Evolutionary conservation across 2,888 invertebrate species (phyloP).

Genomic region (Eristalis pertinax): DNA sequence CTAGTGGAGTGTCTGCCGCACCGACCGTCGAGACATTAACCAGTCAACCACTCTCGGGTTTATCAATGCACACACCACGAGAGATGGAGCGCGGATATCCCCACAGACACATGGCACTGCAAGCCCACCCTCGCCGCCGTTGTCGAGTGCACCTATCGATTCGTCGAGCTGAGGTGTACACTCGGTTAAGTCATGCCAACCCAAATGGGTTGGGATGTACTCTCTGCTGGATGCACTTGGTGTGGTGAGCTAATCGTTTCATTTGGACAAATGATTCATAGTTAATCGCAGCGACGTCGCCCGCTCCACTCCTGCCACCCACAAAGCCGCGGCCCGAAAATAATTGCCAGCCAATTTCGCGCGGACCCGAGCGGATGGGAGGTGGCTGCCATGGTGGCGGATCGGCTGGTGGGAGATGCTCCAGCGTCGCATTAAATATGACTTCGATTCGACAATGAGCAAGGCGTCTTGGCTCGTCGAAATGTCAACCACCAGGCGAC

Average conservation of each 20-base stretch:
- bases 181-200: slow-evolving; percentile 45
- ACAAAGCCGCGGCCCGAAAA: not conserved
- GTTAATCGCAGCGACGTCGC: slow-evolving; percentile 54
- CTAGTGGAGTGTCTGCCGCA: slow-evolving; percentile 43
- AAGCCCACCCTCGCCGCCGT: not conserved
- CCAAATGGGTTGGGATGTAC: slow-evolving; percentile 60
- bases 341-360: slow-evolving; percentile 49
- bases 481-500: slow-evolving; percentile 59
- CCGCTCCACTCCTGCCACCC: slow-evolving; percentile 17
- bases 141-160: slow-evolving; percentile 24
- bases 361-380: slow-evolving; percentile 40
- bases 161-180: slow-evolving; percentile 43
- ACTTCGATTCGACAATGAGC: slow-evolving; percentile 61
- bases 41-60: slow-evolving; percentile 69
- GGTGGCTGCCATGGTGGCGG: not conserved
- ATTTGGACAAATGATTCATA: slow-evolving; percentile 71
- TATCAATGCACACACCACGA: slow-evolving; percentile 48
- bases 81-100: slow-evolving; percentile 14
- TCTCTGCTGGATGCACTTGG: slow-evolving; percentile 63
- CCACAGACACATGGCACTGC: slow-evolving; percentile 20
- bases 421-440: slow-evolving; percentile 44
- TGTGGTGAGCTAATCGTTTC: slow-evolving; percentile 70
- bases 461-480: slow-evolving; percentile 33
- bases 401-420: slow-evolving; percentile 41
- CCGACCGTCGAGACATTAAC: slow-evolving; percentile 65